phyloP scores from a whole-genome alignment of 2,797 vertebrate species.

The Schizothorax lantsangensis region DNA sequence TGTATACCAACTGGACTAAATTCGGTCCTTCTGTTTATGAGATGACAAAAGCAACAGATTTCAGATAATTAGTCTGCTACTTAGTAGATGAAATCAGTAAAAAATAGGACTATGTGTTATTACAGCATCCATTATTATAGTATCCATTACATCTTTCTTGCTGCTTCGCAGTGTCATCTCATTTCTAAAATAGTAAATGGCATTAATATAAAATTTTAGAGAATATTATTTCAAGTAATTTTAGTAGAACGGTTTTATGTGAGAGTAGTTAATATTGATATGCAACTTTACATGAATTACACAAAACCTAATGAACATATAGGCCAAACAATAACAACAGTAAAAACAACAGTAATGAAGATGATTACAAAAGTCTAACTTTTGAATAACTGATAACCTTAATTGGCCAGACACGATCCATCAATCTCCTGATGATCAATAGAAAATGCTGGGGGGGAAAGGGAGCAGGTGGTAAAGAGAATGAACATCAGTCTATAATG shows the following conservation, averaged over 20 bases:
- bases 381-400: neutral
- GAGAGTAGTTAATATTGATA: neutral
- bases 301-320: neutral
- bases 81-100: neutral
- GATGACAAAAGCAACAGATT: neutral
- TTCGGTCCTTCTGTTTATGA: neutral
- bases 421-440: neutral
- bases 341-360: neutral
- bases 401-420: neutral
- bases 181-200: neutral
- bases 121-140: conserved; percentile 7
- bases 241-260: neutral
- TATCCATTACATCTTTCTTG: neutral
- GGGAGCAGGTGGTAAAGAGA: conserved; percentile 12
- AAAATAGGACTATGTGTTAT: neutral
- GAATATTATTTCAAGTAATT: neutral
- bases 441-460: neutral
- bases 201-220: neutral
- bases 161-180: neutral
- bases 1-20: neutral
- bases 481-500: conserved; percentile 54
- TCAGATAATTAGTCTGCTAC: neutral
- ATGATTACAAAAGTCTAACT: neutral
- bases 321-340: neutral
- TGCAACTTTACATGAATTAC: neutral